A percentile compares a stretch with the other conserved stretches of the same genome.
phyloP scores from a whole-genome alignment of 2,888 invertebrate species.

The Lumbricus terrestris region DNA sequence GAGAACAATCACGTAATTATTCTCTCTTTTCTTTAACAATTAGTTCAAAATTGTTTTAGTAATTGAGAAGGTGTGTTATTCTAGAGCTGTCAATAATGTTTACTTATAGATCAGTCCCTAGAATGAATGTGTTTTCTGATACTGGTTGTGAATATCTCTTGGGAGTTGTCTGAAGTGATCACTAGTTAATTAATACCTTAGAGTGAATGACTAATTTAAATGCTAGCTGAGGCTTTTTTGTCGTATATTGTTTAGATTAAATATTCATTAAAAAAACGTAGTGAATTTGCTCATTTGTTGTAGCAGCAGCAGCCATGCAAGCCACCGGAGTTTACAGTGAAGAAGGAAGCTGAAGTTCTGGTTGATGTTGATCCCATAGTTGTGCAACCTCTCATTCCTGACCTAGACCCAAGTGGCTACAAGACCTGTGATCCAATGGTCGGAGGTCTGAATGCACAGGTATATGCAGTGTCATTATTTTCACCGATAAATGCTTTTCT shows the following conservation, averaged over 20 bases:
- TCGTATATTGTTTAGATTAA: not conserved
- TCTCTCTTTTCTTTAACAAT: not conserved
- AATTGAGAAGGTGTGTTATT: not conserved
- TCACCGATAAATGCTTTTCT: not conserved
- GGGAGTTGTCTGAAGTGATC: not conserved
- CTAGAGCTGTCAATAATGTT: not conserved
- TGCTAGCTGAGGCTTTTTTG: not conserved
- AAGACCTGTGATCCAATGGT: constrained; percentile 11
- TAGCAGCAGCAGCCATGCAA: not conserved
- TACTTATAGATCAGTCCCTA: no score
- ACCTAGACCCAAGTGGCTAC: not conserved
- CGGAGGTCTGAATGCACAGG: constrained; percentile 5
- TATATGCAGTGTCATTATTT: not conserved
- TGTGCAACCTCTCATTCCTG: not conserved
- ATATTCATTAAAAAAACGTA: not conserved
- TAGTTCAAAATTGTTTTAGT: no score
- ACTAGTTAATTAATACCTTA: not conserved
- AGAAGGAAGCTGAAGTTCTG: not conserved
- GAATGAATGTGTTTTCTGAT: no score
- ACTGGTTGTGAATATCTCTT: no score
- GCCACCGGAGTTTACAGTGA: not conserved
- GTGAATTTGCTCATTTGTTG: not conserved
- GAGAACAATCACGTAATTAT: not conserved
- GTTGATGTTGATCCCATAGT: not conserved
- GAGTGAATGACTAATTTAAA: not conserved